A percentile compares a stretch with the other conserved stretches of the same genome.
Evolutionary conservation across 2,888 invertebrate species (phyloP).

Genomic region (Sesia bembeciformis): DNA sequence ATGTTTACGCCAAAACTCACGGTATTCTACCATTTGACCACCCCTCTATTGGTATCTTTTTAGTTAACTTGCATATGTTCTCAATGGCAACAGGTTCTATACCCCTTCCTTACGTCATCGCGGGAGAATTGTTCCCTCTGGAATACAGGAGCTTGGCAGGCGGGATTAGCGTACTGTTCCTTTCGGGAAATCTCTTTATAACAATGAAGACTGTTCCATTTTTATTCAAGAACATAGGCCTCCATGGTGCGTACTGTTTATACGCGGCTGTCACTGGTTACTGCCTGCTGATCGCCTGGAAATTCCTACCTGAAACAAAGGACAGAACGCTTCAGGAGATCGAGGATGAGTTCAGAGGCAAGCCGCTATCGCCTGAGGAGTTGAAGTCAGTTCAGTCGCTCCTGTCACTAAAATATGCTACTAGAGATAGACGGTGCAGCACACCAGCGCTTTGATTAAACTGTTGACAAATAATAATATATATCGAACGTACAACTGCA

Average conservation of each 20-base stretch:
- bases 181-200: slow-evolving; percentile 39
- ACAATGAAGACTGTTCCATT: slow-evolving; percentile 39
- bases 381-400: slow-evolving; percentile 33
- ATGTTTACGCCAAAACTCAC: slow-evolving; percentile 29
- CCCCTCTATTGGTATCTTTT: slow-evolving; percentile 29
- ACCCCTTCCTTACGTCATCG: slow-evolving; percentile 79
- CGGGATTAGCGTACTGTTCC: slow-evolving; percentile 37
- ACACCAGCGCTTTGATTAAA: slow-evolving; percentile 21
- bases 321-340: slow-evolving; percentile 50
- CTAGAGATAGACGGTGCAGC: slow-evolving; percentile 29
- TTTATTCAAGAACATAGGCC: slow-evolving; percentile 30
- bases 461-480: too few relatives aligned
- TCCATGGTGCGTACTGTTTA: slow-evolving; percentile 38
- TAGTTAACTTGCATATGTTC: slow-evolving; percentile 57
- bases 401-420: slow-evolving; percentile 25
- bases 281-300: slow-evolving; percentile 31
- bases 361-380: slow-evolving; percentile 29
- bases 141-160: slow-evolving; percentile 74
- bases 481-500: too few relatives aligned
- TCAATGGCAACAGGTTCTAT: slow-evolving; percentile 73
- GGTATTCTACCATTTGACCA: slow-evolving; percentile 27
- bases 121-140: slow-evolving; percentile 79
- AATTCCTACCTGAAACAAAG: slow-evolving; percentile 47
- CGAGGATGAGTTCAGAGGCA: slow-evolving; percentile 44
- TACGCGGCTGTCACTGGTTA: slow-evolving; percentile 36